Base-by-base conservation (phyloP, 2,888 invertebrate species). In the Scaeva pyrastri region DNA sequence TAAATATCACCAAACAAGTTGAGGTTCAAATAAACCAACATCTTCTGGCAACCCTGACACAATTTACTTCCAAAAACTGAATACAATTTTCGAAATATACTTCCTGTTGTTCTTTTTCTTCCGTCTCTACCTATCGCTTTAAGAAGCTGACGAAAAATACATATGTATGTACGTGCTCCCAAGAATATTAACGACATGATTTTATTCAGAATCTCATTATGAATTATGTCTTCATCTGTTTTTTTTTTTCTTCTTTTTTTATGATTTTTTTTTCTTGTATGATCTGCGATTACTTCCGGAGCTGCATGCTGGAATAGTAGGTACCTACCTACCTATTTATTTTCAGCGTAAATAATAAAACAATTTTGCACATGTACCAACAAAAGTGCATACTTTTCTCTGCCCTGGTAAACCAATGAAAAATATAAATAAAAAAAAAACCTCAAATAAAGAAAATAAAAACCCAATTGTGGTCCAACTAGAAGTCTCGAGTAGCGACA, bases 401-500 rank as follows among this genome's bases (percentile, higher is more conserved):
- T 82, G 71, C 71, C 64, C 62, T 48, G 77, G n/a, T 64, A 66
- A 55, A 45, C 43, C 26, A 50, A 73, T 60, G 60, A 41, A 19
- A n/a, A 19, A 58, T 26, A 56, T 56, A 16, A 11, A 36, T 6
- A 12, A 36, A 19, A 36, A 52, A 68, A 36, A 60, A 21, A 60
- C 58, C 60, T 39, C 68, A 68, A 60, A 60, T 14, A 68, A 68
- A 68, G 68, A 52, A 72, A 81, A 77, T 81, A 41, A 82, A 86
- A 68, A 86, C 85, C 85, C 70, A 86, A 82, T 86, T 82, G 81
- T 70, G 77, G 86, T 86, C 23, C 39, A 52, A 52, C 52, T 52
- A 31, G 11, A 52, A 39, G 39, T 39, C 36, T 39, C 31, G 43
- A 68, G 45, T 52, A 50, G 39, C 11, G 66, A 45, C 8, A 16